Evolutionary conservation across 2,797 vertebrate genomes (phyloP), one percentile per base, ranked within the genome.

Genomic region (Premnoplex brunnescens): DNA sequence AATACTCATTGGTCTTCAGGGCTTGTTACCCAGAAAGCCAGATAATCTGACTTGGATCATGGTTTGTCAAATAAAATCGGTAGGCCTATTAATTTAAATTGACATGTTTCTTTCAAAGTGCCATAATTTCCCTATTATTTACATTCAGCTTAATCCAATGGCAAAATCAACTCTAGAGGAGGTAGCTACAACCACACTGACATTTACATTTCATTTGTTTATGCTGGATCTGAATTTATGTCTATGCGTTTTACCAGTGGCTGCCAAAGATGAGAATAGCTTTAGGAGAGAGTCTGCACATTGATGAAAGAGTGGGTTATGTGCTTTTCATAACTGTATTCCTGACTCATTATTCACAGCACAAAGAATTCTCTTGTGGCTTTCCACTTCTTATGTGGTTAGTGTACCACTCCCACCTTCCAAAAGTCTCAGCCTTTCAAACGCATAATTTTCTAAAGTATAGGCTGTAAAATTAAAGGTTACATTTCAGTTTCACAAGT

Each of bases 381-480:
- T 80, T 96, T 96, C 84, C 64, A 22, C 74, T 91, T 96, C 87
- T 96, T 52, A 92, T 91, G 93, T 91, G 91, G 89, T 89, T 95
- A 85, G 46, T 62, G 87, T 72, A 91, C 92, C 91, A 94, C 95
- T 95, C 96, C 96, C 87, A 97, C 93, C 66, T 83, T 93, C 88
- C 59, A 59, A 74, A 97, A 94, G 46, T 76, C 91, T 93, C 89
- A 94, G 77, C 66, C 27, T 3, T 26, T 85, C 86, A 95, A 95
- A 96, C 12, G 14, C 91, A 71, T 96, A 92, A 97, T 97, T 97
- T 97, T 93, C 89, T 85, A 44, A 96, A 97, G 71, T 77, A 91
- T 26, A 91, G 91, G 34, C 85, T 95, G 92, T 89, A 83, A 81
- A 95, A 97, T 93, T 72, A 88, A 95, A 96, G 96, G 93, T 88